Percentiles rank a stretch among this genome's conserved stretches.
phyloP scores from a whole-genome alignment of 2,888 invertebrate genomes.

The Melanargia galathea region DNA sequence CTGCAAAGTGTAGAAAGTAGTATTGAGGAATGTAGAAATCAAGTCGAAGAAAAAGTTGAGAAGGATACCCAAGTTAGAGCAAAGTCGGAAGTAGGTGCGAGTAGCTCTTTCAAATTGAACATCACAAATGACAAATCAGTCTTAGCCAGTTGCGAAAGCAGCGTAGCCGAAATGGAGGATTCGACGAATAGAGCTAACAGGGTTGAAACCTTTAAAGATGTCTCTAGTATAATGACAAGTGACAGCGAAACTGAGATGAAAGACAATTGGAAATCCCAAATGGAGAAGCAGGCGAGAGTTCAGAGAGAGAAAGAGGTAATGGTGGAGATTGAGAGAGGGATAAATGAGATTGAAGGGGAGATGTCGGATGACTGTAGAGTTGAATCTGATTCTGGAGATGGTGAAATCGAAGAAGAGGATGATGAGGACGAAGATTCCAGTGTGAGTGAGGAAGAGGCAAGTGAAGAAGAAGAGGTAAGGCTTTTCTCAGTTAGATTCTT shows the following conservation, averaged over 20 bases:
- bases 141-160: slow-evolving; percentile 58
- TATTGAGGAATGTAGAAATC: slow-evolving; percentile 44
- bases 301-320: slow-evolving; percentile 69
- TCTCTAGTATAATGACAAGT: slow-evolving; percentile 68
- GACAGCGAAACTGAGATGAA: slow-evolving; percentile 67
- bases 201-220: slow-evolving; percentile 42
- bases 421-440: slow-evolving; percentile 22
- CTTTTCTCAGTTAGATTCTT: too few relatives aligned
- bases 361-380: slow-evolving; percentile 54
- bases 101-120: slow-evolving; percentile 53
- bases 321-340: slow-evolving; percentile 73
- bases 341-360: slow-evolving; percentile 70
- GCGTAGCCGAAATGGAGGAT: slow-evolving; percentile 48
- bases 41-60: slow-evolving; percentile 29
- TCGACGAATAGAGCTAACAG: slow-evolving; percentile 28
- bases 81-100: slow-evolving; percentile 40
- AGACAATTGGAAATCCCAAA: slow-evolving; percentile 46
- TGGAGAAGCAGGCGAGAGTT: slow-evolving; percentile 49
- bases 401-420: slow-evolving; percentile 39
- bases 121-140: slow-evolving; percentile 62
- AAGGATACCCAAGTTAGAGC: background rate
- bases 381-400: slow-evolving; percentile 41
- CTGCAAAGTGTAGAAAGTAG: slow-evolving; percentile 44
- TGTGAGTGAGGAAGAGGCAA: background rate
- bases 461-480: slow-evolving; percentile 4